A percentile compares a stretch with the other conserved stretches of the same genome.
Conservation (phyloP, 1,140 invertebrate species). For the Gonioctena quinquepunctata region DNA sequence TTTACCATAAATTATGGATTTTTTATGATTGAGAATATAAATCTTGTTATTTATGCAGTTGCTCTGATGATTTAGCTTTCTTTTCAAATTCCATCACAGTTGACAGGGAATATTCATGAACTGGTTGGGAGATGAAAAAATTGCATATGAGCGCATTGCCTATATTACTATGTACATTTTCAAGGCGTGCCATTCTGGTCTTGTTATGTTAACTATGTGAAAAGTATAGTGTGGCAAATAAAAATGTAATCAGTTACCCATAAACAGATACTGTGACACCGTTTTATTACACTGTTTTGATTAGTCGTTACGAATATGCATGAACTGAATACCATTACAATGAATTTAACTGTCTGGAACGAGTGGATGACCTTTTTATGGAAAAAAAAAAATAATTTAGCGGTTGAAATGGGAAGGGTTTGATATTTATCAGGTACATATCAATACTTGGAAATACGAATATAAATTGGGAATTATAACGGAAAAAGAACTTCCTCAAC, state of each 20-base stretch:
- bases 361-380: too few species aligned
- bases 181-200: neutral
- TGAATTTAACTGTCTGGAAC: too few species aligned
- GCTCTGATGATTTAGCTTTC: slow-evolving; percentile 17
- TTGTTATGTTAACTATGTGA: slow-evolving; percentile 6
- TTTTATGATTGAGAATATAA: slow-evolving; percentile 13
- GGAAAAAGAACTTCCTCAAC: too few species aligned
- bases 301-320: neutral
- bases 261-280: neutral
- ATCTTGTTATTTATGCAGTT: slow-evolving; percentile 17
- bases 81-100: slow-evolving; percentile 17
- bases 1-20: slow-evolving; percentile 25
- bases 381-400: too few species aligned
- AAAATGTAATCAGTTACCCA: neutral
- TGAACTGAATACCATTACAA: too few species aligned
- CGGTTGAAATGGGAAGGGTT: too few species aligned
- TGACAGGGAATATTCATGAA: slow-evolving; percentile 22
- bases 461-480: too few species aligned
- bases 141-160: neutral
- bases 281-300: neutral
- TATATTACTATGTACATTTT: slow-evolving; percentile 12
- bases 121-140: slow-evolving; percentile 16
- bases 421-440: too few species aligned
- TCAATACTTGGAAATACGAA: too few species aligned
- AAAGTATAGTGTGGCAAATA: neutral